These are phyloP conservation scores for Bubalus kerabau DNA, from an alignment of 2,113 vertebrate genomes.

Conservation along the genomic window DNA sequence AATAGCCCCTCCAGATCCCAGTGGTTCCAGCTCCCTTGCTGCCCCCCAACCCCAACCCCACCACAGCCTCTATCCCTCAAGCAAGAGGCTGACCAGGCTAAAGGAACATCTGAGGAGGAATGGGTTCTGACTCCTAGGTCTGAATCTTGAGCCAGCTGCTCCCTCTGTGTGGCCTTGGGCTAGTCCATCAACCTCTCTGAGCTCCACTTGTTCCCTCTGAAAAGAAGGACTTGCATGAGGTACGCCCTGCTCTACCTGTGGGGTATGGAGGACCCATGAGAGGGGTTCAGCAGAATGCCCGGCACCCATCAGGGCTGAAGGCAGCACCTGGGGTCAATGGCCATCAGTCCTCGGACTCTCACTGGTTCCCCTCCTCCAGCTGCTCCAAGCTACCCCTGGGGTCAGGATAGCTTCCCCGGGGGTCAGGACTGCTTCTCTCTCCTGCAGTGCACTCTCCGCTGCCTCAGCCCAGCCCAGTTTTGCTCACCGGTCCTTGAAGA, in stretches of 20 bases:
- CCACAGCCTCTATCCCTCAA: background rate
- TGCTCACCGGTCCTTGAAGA: constrained; percentile 97
- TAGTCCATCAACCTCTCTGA: background rate
- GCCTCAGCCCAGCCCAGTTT: background rate
- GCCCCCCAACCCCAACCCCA: background rate
- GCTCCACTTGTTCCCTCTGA: background rate
- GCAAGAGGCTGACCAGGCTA: background rate
- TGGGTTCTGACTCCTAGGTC: background rate
- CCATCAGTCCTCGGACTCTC: no score
- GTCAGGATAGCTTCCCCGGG: background rate
- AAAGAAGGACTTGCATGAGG: background rate
- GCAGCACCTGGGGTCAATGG: background rate
- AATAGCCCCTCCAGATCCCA: background rate
- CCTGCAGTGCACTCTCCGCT: background rate
- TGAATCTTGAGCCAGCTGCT: background rate
- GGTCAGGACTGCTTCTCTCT: background rate
- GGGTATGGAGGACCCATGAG: background rate
- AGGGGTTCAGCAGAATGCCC: background rate
- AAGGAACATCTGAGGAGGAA: background rate
- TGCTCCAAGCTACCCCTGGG: background rate
- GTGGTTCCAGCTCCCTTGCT: background rate
- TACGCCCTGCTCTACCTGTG: background rate
- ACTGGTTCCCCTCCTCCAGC: background rate
- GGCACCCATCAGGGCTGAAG: background rate
- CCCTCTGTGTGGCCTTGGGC: background rate